Conservation (phyloP, 1,140 invertebrate genomes). For the Platyscapa corneri region DNA sequence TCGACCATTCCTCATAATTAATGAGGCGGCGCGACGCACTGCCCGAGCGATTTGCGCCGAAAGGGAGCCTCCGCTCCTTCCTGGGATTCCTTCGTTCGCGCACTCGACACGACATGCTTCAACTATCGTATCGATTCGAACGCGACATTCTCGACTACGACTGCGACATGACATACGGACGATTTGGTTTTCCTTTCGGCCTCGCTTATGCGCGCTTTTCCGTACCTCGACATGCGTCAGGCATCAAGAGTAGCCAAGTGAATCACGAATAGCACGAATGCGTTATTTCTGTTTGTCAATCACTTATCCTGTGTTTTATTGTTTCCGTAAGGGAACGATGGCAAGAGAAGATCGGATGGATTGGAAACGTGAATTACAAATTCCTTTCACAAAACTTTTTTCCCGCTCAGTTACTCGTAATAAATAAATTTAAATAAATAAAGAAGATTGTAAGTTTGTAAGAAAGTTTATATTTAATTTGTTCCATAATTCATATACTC, state of each 20-base stretch:
- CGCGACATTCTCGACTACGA: too few relatives aligned
- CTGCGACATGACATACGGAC: too few relatives aligned
- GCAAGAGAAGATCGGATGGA: too few relatives aligned
- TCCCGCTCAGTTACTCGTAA: too few relatives aligned
- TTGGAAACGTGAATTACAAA: too few relatives aligned
- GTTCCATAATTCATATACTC: too few relatives aligned
- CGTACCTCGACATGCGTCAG: background rate
- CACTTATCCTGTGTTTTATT: background rate
- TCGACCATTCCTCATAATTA: constrained; percentile 48
- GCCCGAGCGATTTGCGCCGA: constrained; percentile 27
- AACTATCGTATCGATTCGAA: background rate
- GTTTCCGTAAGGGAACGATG: background rate
- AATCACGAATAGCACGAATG: background rate
- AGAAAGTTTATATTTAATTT: too few relatives aligned
- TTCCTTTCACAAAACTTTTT: too few relatives aligned
- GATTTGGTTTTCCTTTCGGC: too few relatives aligned
- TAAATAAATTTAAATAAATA: too few relatives aligned
- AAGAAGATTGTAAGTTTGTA: too few relatives aligned
- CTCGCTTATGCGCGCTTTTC: background rate
- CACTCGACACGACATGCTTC: background rate
- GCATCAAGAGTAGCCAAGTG: too few relatives aligned
- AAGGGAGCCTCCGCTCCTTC: background rate
- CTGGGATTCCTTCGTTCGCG: constrained; percentile 3
- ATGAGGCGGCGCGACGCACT: constrained; percentile 28
- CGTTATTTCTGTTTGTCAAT: background rate